Evolutionary conservation across 2,888 invertebrate species (phyloP), one percentile per base, ranked within the genome.

Genomic region (Aromia moschata): DNA sequence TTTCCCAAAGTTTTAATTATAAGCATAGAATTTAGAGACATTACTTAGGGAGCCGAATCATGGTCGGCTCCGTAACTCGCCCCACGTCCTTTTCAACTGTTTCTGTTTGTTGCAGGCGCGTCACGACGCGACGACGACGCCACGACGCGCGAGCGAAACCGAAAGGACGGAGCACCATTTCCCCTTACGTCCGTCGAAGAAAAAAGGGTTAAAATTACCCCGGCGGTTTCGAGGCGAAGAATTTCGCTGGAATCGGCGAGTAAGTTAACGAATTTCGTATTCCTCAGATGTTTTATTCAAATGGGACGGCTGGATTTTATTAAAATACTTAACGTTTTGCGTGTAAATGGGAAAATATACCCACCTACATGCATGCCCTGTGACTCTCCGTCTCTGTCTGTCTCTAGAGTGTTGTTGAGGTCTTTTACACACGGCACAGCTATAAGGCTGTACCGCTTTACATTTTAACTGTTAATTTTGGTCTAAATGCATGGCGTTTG

Each of bases 1-100:
- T 70, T 70, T 68, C 65, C n/a, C 67, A 67, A 72, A 71, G 70
- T 72, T 72, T 72, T 71, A 72, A 71, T 72, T 71, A 71, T 65
- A 65, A 67, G 65, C 69, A 64, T 68, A 67, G 68, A 69, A 70
- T 70, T 70, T 64, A 62, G 62, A 64, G 68, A 68, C 64, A 66
- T 64, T 60, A 64, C 65, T 58, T 58, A 60, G 64, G 64, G 56
- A 46, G 49, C 49, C 46, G n/a, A 25, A 11, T 12, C 15, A 15
- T 25, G n/a, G 25, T 12, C 14, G 5, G 16, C 20, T 1, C 20
- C 33, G 33, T 10, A n/a, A 20, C 16, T 7, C 11, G 16, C 20
- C 25, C 25, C 25, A 40, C 49, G 49, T 38, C 38, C 12, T 7
- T n/a, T 18, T 15, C 12, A 5, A 20, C n/a, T 12, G 12, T n/a